These are phyloP conservation scores for Mastacembelus armatus DNA, from an alignment of 2,797 vertebrate species.

Conservation along the genomic window DNA sequence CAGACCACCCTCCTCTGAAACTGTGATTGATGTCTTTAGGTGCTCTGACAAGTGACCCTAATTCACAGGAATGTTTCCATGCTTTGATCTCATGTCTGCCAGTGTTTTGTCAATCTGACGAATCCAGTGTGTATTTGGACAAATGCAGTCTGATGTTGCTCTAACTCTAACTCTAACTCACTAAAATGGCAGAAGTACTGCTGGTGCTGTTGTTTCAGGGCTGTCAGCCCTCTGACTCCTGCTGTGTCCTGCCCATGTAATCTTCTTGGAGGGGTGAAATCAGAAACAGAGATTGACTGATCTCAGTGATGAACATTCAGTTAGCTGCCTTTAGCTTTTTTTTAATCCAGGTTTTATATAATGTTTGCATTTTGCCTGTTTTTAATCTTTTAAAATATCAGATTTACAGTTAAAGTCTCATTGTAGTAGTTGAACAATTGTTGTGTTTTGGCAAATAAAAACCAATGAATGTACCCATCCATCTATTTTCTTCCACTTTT, in stretches of 20 bases:
- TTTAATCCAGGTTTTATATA: too few relatives aligned
- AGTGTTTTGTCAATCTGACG: slow-evolving; percentile 48
- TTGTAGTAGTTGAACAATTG: too few relatives aligned
- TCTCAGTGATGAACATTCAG: slow-evolving; percentile 19
- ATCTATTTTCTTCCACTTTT: too few relatives aligned
- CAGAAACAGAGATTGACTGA: slow-evolving; percentile 19
- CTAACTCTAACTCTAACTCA: slow-evolving; percentile 26
- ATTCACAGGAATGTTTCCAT: slow-evolving; percentile 63
- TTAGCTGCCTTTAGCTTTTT: too few relatives aligned
- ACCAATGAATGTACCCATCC: too few relatives aligned
- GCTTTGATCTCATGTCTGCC: slow-evolving; percentile 63
- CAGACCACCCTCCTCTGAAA: slow-evolving; percentile 61
- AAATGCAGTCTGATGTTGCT: slow-evolving; percentile 54
- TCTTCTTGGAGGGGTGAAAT: slow-evolving; percentile 44
- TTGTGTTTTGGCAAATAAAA: too few relatives aligned
- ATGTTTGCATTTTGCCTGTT: too few relatives aligned
- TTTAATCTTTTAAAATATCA: too few relatives aligned
- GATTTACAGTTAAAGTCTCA: too few relatives aligned
- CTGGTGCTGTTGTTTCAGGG: slow-evolving; percentile 61
- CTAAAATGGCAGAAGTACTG: slow-evolving; percentile 50
- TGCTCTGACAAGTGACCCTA: slow-evolving; percentile 67
- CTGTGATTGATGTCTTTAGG: slow-evolving; percentile 59
- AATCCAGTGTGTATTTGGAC: slow-evolving; percentile 63
- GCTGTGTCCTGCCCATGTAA: slow-evolving; percentile 49
- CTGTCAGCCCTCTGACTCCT: slow-evolving; percentile 37